Evolutionary conservation across 1,140 invertebrate genomes (phyloP).

Genomic region (Cherax destructor): DNA sequence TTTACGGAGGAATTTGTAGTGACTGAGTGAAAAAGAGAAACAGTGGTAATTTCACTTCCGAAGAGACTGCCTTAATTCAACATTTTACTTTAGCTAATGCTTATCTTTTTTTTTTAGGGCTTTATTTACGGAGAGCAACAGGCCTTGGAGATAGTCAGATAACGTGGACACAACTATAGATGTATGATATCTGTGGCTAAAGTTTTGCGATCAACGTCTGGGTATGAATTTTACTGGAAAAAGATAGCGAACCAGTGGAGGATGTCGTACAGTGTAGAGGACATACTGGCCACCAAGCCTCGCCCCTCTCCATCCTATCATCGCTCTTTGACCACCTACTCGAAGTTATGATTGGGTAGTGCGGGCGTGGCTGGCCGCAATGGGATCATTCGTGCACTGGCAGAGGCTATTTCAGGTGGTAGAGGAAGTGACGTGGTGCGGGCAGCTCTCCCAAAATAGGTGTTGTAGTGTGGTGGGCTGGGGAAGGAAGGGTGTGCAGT

Average conservation of each 20-base stretch:
- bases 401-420: constrained; percentile 52
- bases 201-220: not conserved
- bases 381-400: not conserved
- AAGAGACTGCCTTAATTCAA: too few relatives aligned
- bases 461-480: constrained; percentile 23
- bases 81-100: too few relatives aligned
- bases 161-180: too few relatives aligned
- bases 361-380: constrained; percentile 3
- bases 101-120: too few relatives aligned
- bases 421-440: constrained; percentile 57
- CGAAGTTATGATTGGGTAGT: constrained; percentile 33
- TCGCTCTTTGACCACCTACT: not conserved
- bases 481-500: constrained; percentile 32
- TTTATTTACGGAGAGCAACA: too few relatives aligned
- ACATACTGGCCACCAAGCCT: not conserved
- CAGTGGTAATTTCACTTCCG: too few relatives aligned
- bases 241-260: not conserved
- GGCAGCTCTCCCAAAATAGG: constrained; percentile 51
- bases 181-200: not conserved
- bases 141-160: too few relatives aligned
- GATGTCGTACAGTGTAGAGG: not conserved
- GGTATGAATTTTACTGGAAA: constrained; percentile 6
- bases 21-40: too few relatives aligned
- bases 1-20: too few relatives aligned
- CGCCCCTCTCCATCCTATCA: not conserved